Base-by-base conservation (phyloP, 2,888 invertebrate genomes). In the Sesamia inferens region DNA sequence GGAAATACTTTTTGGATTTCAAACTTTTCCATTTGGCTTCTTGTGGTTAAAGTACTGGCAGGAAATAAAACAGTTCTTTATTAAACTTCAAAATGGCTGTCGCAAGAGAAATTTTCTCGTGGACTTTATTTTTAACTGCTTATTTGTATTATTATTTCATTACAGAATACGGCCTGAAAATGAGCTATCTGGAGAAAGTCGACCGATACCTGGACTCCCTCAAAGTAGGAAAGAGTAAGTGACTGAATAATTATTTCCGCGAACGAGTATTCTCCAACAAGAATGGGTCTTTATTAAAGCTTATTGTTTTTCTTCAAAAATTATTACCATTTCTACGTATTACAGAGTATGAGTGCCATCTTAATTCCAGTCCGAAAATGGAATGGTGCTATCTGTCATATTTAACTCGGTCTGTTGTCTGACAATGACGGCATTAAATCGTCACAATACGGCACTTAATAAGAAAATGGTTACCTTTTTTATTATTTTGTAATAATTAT, bases 201-300 rank as follows among this genome's bases (percentile, higher is more conserved):
- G 96, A 96, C 85, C 91, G 92, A 55, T 96, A 96, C 77, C 85
- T 96, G 85, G 95, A 96, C 81, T 95, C 95, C 54, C 89, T 96
- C 48, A 96, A 95, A 90, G 90, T 94, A 47, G 96, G 96, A 68
- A 95, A 96, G 90, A 95, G 96, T 95, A 87, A 96, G 95, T 96
- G 75, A 24, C 59, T 57, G 65, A 16, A 7, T 11, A 72, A 72
- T 74, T 68, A 31, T 74, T 68, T 31, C 39, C 10, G n/a, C 6
- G 31, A 31, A 39, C 19, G 19, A 31, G 31, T 5, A 5, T 51
- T 3, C 1, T 42, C 5, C 2, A 14, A 44, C 2, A 14, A 44
- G 7, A 39, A 0, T 44, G 5, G 3, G 5, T 42, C 3, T 39
- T 39, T 39, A 39, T 39, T 39, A 39, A 39, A 39, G 3, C 39